These are phyloP conservation scores for Laticauda colubrina DNA, from an alignment of 2,113 vertebrate genomes.

Conservation along the genomic window DNA sequence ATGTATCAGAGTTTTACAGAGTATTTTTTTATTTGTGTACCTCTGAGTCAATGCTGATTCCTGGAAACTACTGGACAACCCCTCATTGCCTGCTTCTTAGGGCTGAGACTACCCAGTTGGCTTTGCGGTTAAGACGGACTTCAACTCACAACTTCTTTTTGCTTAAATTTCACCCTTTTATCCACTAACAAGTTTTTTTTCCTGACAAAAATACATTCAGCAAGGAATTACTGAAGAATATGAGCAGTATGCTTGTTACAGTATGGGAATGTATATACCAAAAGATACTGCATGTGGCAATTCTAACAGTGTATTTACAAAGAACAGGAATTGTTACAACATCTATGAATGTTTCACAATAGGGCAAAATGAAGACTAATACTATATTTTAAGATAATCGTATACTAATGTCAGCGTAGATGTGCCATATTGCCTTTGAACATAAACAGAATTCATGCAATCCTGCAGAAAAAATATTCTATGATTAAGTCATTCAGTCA, in stretches of 20 bases:
- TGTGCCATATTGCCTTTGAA: background rate
- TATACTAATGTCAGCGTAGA: background rate
- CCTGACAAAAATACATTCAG: background rate
- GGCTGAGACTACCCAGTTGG: background rate
- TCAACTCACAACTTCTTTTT: background rate
- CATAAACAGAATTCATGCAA: fast-evolving
- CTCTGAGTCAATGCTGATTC: background rate
- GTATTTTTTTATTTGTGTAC: background rate
- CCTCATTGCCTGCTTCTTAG: background rate
- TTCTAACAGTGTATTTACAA: background rate
- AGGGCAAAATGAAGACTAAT: background rate
- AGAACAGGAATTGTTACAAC: background rate
- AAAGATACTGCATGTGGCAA: background rate
- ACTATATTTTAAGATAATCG: background rate
- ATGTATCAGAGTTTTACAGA: background rate
- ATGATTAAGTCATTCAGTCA: background rate
- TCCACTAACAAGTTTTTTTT: background rate
- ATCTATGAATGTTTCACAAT: background rate
- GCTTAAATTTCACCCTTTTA: background rate
- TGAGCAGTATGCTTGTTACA: background rate
- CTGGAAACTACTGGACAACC: background rate
- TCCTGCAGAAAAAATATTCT: background rate
- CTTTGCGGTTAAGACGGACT: background rate
- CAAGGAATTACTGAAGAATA: background rate
- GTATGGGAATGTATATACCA: background rate